These are phyloP conservation scores for Metopolophium dirhodum DNA, from an alignment of 1,140 invertebrate species.

Conservation along the genomic window DNA sequence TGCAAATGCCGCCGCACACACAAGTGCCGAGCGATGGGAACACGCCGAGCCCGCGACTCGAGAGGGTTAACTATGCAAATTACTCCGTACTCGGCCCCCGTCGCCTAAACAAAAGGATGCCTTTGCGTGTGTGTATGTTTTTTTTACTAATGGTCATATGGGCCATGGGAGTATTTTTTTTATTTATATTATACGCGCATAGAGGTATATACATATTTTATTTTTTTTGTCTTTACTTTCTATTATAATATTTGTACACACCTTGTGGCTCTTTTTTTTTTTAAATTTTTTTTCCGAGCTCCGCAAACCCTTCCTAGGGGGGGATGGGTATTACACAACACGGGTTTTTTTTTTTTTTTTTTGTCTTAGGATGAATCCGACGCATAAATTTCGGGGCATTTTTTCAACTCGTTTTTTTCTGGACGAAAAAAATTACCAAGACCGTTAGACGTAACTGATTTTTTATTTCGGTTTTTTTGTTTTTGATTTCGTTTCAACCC, in stretches of 20 bases:
- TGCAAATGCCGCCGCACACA: slow-evolving; percentile 23
- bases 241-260: slow-evolving; percentile 44
- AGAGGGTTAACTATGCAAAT: slow-evolving; percentile 57
- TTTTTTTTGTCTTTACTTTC: slow-evolving; percentile 48
- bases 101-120: slow-evolving; percentile 53
- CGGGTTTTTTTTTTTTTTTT: slow-evolving; percentile 35
- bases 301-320: neutral
- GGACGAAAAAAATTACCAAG: slow-evolving; percentile 27
- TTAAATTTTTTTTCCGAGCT: neutral
- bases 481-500: slow-evolving; percentile 17
- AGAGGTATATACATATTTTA: too few species aligned
- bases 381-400: slow-evolving; percentile 47
- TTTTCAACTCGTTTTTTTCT: slow-evolving; percentile 37
- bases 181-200: neutral
- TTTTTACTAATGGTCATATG: slow-evolving; percentile 51
- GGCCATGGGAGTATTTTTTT: slow-evolving; percentile 41
- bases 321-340: slow-evolving; percentile 48
- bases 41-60: slow-evolving; percentile 38
- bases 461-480: neutral
- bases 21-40: slow-evolving; percentile 49
- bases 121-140: slow-evolving; percentile 49
- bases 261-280: slow-evolving; percentile 45
- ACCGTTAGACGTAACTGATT: slow-evolving; percentile 39
- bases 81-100: neutral
- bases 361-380: slow-evolving; percentile 48